Evolutionary conservation across 2,888 invertebrate species (phyloP).

Genomic region (Arenicola marina): DNA sequence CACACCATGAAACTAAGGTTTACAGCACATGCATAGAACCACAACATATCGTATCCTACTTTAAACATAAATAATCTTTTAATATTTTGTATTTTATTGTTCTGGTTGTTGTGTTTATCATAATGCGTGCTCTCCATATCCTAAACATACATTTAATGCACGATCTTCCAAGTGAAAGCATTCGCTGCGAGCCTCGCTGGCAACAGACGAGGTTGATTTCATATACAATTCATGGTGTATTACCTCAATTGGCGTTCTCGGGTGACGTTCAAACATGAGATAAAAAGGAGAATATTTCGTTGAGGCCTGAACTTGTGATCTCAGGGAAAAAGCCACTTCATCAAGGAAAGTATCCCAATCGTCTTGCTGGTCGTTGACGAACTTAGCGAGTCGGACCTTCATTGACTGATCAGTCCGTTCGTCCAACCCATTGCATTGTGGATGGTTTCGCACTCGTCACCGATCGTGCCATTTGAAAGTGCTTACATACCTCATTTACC

Average conservation of each 20-base stretch:
- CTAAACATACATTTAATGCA: too few species aligned
- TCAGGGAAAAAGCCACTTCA: conserved; percentile 1
- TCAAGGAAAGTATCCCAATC: conserved; percentile 7
- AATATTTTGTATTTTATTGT: too few species aligned
- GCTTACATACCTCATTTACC: not conserved
- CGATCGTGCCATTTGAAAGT: conserved; percentile 13
- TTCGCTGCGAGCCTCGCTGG: too few species aligned
- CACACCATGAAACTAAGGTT: too few species aligned
- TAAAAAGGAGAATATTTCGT: conserved; percentile 9
- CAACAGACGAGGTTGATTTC: too few species aligned
- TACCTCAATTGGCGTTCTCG: conserved; percentile 6
- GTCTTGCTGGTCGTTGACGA: not conserved
- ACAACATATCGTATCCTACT: too few species aligned
- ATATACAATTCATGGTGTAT: too few species aligned
- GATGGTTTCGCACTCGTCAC: conserved; percentile 21
- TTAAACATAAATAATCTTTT: too few species aligned
- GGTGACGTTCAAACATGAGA: conserved; percentile 3
- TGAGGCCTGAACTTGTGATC: conserved; percentile 4
- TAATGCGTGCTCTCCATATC: too few species aligned
- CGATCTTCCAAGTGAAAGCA: too few species aligned
- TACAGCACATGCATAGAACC: too few species aligned
- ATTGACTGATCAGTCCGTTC: conserved; percentile 47
- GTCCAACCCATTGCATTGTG: conserved; percentile 36
- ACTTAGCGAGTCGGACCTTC: conserved; percentile 1
- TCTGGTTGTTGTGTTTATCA: too few species aligned